These are phyloP conservation scores for Drosophila koepferae DNA, from an alignment of 2,888 invertebrate genomes.

Conservation along the genomic window DNA sequence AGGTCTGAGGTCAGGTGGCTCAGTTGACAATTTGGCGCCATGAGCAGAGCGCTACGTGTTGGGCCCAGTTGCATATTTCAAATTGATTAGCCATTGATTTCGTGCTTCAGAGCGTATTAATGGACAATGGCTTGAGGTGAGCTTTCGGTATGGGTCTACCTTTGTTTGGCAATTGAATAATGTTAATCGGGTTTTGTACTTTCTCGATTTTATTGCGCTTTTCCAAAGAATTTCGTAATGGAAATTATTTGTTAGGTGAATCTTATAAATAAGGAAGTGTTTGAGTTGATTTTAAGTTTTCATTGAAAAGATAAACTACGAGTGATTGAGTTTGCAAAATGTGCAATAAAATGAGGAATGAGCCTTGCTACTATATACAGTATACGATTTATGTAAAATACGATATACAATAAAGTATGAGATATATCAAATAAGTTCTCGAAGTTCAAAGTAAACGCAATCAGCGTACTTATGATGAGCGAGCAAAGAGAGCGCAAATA, in stretches of 20 bases:
- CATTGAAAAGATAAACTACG: neutral
- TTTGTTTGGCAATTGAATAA: conserved; percentile 24
- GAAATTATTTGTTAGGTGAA: neutral
- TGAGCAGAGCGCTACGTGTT: conserved; percentile 36
- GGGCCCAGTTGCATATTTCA: conserved; percentile 42
- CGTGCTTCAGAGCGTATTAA: conserved; percentile 19
- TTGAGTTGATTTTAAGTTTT: neutral
- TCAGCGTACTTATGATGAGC: no score
- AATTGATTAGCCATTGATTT: conserved; percentile 56
- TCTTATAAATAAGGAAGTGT: neutral
- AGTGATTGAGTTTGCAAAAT: neutral
- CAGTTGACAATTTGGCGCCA: conserved; percentile 51
- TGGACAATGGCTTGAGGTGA: conserved; percentile 16
- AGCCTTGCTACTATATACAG: no score
- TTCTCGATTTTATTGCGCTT: conserved; percentile 12
- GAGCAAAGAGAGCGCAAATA: no score
- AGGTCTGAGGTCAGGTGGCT: conserved; percentile 21
- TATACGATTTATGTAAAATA: no score
- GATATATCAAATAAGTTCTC: no score
- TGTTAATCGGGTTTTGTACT: conserved; percentile 8
- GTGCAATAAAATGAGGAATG: no score
- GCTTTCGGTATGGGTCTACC: neutral
- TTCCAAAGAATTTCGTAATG: conserved; percentile 4
- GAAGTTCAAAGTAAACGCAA: no score
- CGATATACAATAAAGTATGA: no score